Evolutionary conservation across 2,113 vertebrate genomes (phyloP).

Genomic region (Corythoichthys intestinalis): DNA sequence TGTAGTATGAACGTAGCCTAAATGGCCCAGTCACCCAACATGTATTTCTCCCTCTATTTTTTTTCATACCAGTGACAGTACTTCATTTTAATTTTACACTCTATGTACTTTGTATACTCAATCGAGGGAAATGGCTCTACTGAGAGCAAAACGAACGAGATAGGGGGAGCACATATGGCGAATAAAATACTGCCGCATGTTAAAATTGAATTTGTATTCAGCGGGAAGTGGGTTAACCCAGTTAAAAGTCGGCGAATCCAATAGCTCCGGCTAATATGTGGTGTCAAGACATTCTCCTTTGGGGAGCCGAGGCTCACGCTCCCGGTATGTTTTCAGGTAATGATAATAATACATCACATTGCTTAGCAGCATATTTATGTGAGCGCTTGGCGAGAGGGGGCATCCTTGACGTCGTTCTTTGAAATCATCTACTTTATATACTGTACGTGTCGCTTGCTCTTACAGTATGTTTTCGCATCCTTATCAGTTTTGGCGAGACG

Average conservation of each 20-base stretch:
- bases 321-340: constrained; percentile 71
- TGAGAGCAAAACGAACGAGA: constrained; percentile 49
- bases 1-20: no score
- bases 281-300: constrained; percentile 72
- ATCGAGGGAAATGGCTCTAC: constrained; percentile 72
- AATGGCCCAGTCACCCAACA: constrained; percentile 6
- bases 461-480: constrained; percentile 54
- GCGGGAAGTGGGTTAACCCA: constrained; percentile 78
- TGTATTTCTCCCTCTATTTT: constrained; percentile 11
- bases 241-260: constrained; percentile 79
- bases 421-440: constrained; percentile 64
- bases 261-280: constrained; percentile 71
- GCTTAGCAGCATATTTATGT: constrained; percentile 67
- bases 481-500: constrained; percentile 64
- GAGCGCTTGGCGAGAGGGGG: constrained; percentile 54
- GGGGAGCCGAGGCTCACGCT: constrained; percentile 64
- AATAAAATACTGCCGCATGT: constrained; percentile 74
- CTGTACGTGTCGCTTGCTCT: constrained; percentile 58
- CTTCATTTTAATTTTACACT: constrained; percentile 78
- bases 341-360: constrained; percentile 67
- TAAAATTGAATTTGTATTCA: constrained; percentile 82
- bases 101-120: constrained; percentile 65
- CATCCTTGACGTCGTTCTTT: constrained; percentile 61
- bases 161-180: constrained; percentile 50
- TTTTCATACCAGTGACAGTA: constrained; percentile 65